Conservation (phyloP, 2,113 vertebrate genomes). For the Silurus meridionalis region DNA sequence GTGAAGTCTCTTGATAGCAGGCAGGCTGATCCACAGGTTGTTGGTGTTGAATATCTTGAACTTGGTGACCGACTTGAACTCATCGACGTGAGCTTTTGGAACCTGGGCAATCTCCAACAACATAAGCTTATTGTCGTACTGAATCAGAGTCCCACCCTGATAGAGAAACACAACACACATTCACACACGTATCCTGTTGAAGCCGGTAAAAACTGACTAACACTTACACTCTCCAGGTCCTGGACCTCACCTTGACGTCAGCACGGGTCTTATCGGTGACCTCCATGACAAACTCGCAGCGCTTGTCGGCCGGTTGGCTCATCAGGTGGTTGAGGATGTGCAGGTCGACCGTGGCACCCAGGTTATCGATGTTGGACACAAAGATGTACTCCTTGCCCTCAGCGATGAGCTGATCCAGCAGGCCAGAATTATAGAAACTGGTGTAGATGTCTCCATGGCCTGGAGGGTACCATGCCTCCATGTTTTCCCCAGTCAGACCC, state of each 20-base stretch:
- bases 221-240: not conserved
- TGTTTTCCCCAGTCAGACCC: constrained; percentile 80
- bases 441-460: constrained; percentile 94
- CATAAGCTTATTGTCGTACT: constrained; percentile 90
- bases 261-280: constrained; percentile 97
- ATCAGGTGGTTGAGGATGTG: constrained; percentile 93
- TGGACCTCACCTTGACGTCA: constrained; percentile 86
- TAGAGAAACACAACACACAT: constrained; percentile 24
- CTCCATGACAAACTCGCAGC: constrained; percentile 98
- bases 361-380: constrained; percentile 97
- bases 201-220: not conserved
- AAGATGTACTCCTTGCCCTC: constrained; percentile 97
- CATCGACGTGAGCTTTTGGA: constrained; percentile 92
- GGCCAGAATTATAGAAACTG: constrained; percentile 91
- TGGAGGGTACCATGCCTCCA: constrained; percentile 93
- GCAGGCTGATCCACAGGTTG: constrained; percentile 95
- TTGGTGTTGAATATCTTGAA: constrained; percentile 99
- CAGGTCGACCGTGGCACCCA: constrained; percentile 96
- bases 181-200: not conserved
- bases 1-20: constrained; percentile 89
- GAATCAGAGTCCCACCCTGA: constrained; percentile 93
- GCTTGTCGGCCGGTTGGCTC: constrained; percentile 84
- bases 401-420: constrained; percentile 83
- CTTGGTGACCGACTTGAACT: constrained; percentile 98
- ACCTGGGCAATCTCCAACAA: constrained; percentile 98